Evolutionary conservation across 2,113 vertebrate species (phyloP).

Genomic region (Notarius quadriscutis): DNA sequence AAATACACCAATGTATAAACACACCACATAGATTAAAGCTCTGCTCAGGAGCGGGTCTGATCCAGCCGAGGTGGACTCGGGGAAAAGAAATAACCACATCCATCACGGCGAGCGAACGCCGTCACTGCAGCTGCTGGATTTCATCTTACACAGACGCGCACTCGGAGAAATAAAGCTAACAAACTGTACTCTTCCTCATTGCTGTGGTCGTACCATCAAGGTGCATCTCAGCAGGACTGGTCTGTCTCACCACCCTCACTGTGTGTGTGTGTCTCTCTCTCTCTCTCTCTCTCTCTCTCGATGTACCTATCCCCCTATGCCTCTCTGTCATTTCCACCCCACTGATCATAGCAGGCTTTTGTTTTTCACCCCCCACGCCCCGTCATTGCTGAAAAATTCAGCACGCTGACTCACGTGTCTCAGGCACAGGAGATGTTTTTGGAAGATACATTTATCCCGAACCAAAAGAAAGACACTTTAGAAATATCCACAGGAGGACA

Average conservation of each 20-base stretch:
- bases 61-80: not conserved
- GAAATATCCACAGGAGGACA: slow-evolving; percentile 10
- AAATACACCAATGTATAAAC: not conserved
- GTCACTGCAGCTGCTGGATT: not conserved
- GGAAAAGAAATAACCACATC: not conserved
- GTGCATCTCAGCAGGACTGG: not conserved
- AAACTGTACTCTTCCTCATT: not conserved
- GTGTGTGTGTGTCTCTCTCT: not conserved
- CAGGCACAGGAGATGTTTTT: not conserved
- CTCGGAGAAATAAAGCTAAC: not conserved
- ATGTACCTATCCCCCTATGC: not conserved
- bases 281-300: not conserved
- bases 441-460: slow-evolving; percentile 24
- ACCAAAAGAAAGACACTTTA: slow-evolving; percentile 15
- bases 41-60: not conserved
- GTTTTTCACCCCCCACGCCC: not conserved
- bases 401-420: not conserved
- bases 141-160: not conserved
- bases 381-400: slow-evolving; percentile 15
- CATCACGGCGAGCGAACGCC: not conserved
- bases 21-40: not conserved
- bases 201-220: not conserved
- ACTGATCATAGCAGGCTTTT: slow-evolving; percentile 9
- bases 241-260: not conserved
- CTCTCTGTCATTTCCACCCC: slow-evolving; percentile 31